These are phyloP conservation scores for Pheucticus melanocephalus DNA, from an alignment of 2,113 vertebrate genomes.

Conservation along the genomic window DNA sequence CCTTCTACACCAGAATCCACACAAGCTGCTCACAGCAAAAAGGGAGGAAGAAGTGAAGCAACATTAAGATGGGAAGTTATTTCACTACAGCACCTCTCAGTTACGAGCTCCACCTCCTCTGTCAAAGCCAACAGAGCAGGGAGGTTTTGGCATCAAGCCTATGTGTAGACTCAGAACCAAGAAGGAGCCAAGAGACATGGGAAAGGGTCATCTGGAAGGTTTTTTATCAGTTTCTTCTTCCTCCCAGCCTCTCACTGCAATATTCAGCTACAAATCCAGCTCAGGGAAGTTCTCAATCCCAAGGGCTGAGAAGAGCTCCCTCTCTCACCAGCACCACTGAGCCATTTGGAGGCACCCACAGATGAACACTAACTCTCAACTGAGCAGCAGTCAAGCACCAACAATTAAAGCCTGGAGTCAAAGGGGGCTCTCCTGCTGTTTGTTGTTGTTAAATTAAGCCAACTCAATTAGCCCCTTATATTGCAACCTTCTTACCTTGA, in stretches of 20 bases:
- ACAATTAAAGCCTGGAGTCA: background rate
- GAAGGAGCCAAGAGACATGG: background rate
- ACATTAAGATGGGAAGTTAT: background rate
- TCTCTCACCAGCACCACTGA: background rate
- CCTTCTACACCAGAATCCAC: background rate
- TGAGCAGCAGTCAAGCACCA: background rate
- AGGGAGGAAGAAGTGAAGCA: background rate
- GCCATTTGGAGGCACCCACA: background rate
- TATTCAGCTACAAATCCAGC: background rate
- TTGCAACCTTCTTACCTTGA: background rate
- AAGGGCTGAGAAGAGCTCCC: background rate
- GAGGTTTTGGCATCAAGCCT: background rate
- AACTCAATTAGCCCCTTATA: slow-evolving; percentile 28
- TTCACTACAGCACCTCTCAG: background rate
- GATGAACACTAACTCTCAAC: background rate
- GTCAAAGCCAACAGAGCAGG: background rate
- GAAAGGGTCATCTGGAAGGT: background rate
- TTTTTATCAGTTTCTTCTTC: background rate
- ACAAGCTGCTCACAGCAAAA: background rate
- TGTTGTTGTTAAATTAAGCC: slow-evolving; percentile 31
- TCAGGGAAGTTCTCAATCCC: background rate
- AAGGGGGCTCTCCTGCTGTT: background rate
- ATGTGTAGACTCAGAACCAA: background rate
- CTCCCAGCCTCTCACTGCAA: background rate
- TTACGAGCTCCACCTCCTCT: background rate